Base-by-base conservation (phyloP, 2,888 invertebrate species). In the Dioctria rufipes region DNA sequence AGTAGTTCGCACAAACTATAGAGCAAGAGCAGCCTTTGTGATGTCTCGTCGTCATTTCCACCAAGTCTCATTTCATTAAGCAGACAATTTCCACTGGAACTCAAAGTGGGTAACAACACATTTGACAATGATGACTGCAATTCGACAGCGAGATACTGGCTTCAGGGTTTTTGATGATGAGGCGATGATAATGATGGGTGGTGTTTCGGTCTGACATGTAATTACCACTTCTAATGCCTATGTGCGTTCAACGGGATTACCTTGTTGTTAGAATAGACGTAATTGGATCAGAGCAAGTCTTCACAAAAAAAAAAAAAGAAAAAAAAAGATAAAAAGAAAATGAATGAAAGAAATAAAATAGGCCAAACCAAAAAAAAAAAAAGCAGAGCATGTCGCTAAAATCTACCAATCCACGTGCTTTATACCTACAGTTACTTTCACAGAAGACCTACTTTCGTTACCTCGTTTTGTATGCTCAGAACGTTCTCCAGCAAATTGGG, bases 71-170 rank as follows among this genome's bases (percentile, higher is more conserved):
- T 60, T 60, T 60, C 60, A 60, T 60, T 60, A 60, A 60, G 11
- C 13, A 5, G 60, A 25, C 25, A 60, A 25, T 60, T 60, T 2
- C 60, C 60, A 11, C 13, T 8, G 60, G 60, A 60, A 11, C 25
- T 5, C 25, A 13, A 25, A 60, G 13, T 11, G 13, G 60, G 13
- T 11, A 13, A 60, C 60, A 46, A 46, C 60, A 25, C 25, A n/a
- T 60, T 60, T n/a, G 13, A 60, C 60, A 60, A n/a, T 60, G 60
- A 60, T n/a, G 60, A 60, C 60, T 11, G 13, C 60, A 60, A 60
- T 11, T 60, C 60, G 13, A 60, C 60, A 60, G 13, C 2, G 13
- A 8, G 60, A 13, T 5, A 3, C 5, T 60, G 25, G 60, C 60
- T 11, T 60, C 5, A n/a, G 60, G 60, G 60, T 60, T 5, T 11